Conservation (phyloP, 2,888 invertebrate genomes). For the Tachina lurida region DNA sequence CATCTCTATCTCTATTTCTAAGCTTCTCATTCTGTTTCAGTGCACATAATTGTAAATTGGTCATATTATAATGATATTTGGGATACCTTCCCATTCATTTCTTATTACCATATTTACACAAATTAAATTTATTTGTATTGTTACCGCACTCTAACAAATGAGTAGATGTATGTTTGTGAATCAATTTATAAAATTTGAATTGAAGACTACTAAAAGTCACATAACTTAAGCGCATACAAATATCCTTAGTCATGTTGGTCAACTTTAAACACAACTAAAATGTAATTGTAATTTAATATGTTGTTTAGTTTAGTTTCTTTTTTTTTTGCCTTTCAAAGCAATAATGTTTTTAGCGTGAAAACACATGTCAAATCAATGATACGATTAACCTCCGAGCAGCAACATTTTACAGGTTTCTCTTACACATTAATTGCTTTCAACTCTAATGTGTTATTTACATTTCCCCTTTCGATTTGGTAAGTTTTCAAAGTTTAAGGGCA, state of each 20-base stretch:
- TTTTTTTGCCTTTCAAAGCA: constrained; percentile 12
- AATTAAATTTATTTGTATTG: constrained; percentile 8
- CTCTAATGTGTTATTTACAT: not conserved
- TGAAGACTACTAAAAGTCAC: constrained; percentile 45
- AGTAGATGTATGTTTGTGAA: not conserved
- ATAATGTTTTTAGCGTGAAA: constrained; percentile 65
- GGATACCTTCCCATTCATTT: not conserved
- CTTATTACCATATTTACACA: not conserved
- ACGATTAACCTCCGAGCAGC: constrained; percentile 64
- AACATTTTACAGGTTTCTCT: constrained; percentile 58
- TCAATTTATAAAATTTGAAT: constrained; percentile 8
- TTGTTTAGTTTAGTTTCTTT: constrained; percentile 21
- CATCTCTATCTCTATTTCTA: too few relatives aligned
- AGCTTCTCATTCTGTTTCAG: too few relatives aligned
- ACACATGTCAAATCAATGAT: constrained; percentile 70
- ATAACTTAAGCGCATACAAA: not conserved
- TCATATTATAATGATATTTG: not conserved
- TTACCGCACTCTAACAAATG: not conserved
- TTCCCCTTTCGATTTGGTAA: not conserved
- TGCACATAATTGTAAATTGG: too few relatives aligned
- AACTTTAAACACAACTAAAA: constrained; percentile 5
- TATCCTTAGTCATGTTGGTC: not conserved
- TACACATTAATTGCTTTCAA: constrained; percentile 7
- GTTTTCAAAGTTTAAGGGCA: constrained; percentile 10
- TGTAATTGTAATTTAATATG: constrained; percentile 65